These are phyloP conservation scores for Oscarella lobularis DNA, from an alignment of 37 sponge, comb jelly and placozoan species.

Conservation along the genomic window DNA sequence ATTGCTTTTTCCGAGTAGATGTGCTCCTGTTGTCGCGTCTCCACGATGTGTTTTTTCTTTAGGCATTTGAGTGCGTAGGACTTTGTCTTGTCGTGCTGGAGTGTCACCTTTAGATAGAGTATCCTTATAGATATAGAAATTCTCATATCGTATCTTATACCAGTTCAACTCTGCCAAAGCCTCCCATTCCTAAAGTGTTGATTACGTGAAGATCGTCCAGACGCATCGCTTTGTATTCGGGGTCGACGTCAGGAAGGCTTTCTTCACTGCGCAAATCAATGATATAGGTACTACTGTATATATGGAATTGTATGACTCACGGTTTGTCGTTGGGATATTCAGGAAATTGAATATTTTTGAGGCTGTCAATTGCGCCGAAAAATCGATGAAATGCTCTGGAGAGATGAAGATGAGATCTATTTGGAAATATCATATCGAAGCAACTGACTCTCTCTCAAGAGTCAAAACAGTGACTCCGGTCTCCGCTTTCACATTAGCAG, in stretches of 20 bases:
- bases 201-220: constrained; percentile 57
- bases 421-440: no score
- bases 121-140: no score
- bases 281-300: no score
- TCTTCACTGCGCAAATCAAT: background rate
- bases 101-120: constrained; percentile 29
- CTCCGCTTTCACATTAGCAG: constrained; percentile 88
- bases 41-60: constrained; percentile 94
- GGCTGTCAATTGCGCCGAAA: no score
- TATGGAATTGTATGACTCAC: no score
- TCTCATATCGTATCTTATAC: no score
- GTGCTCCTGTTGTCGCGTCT: constrained; percentile 96
- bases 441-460: constrained; percentile 55
- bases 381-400: no score
- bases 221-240: constrained; percentile 42
- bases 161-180: constrained; percentile 96
- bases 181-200: constrained; percentile 94
- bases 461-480: constrained; percentile 63
- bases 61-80: constrained; percentile 94
- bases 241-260: background rate
- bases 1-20: constrained; percentile 92
- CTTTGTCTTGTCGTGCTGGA: constrained; percentile 33
- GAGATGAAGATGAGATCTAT: no score
- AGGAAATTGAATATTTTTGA: no score
- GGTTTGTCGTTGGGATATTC: no score